Evolutionary conservation across 2,113 vertebrate species (phyloP).

Genomic region (Nipponia nippon): DNA sequence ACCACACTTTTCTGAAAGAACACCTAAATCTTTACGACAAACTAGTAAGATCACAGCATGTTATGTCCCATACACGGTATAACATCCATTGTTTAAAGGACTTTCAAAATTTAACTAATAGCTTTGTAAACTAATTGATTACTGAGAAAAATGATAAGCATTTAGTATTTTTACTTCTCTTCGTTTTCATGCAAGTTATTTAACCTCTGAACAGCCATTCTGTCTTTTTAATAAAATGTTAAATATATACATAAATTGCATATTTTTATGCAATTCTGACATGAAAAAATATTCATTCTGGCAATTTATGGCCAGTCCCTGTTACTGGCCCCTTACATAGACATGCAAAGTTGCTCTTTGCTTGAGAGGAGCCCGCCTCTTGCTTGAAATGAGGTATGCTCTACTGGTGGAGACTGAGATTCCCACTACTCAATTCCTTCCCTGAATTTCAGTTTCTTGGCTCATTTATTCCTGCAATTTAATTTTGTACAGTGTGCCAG

Average conservation of each 20-base stretch:
- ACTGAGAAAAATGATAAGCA: not conserved
- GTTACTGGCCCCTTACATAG: not conserved
- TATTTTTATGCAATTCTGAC: not conserved
- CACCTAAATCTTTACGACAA: not conserved
- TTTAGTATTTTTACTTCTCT: not conserved
- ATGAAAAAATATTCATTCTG: not conserved
- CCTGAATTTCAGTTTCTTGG: not conserved
- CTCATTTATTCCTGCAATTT: not conserved
- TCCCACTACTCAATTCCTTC: not conserved
- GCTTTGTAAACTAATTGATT: not conserved
- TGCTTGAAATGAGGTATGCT: not conserved
- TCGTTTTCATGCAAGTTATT: not conserved
- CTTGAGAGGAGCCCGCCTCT: not conserved
- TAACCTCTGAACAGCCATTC: not conserved
- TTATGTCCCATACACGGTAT: not conserved
- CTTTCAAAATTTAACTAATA: not conserved
- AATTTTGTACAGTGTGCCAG: not conserved
- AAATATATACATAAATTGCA: not conserved
- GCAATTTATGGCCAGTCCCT: not conserved
- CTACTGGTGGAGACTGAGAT: not conserved
- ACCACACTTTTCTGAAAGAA: not conserved
- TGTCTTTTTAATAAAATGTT: not conserved
- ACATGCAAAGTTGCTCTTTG: not conserved
- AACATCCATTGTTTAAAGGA: not conserved
- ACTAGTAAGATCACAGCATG: not conserved